phyloP scores from a whole-genome alignment of 2,113 vertebrate genomes.

The Lamprologus speciosus region DNA sequence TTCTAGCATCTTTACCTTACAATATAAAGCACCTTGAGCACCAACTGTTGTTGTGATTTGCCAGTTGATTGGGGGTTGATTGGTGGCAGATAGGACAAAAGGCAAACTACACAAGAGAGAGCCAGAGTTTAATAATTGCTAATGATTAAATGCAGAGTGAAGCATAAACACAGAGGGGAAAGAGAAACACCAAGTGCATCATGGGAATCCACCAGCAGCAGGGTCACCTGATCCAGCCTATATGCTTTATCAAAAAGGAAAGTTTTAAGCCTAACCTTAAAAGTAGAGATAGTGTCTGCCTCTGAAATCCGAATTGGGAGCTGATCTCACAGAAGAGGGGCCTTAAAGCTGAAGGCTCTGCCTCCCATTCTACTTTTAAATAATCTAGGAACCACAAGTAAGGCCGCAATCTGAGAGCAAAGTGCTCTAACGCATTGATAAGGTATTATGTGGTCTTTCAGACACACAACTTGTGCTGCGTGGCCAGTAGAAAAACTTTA shows the following conservation, averaged over 20 bases:
- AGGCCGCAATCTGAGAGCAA: not conserved
- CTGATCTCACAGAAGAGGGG: not conserved
- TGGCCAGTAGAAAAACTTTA: not conserved
- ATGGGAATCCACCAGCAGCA: not conserved
- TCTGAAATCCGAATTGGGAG: not conserved
- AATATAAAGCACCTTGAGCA: not conserved
- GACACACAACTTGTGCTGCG: not conserved
- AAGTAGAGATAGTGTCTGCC: not conserved
- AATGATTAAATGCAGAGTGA: not conserved
- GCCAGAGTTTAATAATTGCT: not conserved
- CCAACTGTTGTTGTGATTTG: not conserved
- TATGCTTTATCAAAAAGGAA: not conserved
- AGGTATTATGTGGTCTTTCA: not conserved
- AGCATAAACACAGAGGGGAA: fast-evolving
- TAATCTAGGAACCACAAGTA: not conserved
- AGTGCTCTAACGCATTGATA: not conserved
- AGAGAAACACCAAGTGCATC: not conserved
- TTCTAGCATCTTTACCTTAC: not conserved
- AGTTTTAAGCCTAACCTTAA: not conserved
- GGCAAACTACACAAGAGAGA: fast-evolving
- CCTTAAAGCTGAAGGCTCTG: not conserved
- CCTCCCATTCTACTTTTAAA: not conserved
- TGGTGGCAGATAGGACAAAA: fast-evolving
- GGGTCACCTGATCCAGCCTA: not conserved
- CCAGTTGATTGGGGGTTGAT: not conserved